Evolutionary conservation across 2,888 invertebrate species (phyloP).

Genomic region (Tillus elongatus): DNA sequence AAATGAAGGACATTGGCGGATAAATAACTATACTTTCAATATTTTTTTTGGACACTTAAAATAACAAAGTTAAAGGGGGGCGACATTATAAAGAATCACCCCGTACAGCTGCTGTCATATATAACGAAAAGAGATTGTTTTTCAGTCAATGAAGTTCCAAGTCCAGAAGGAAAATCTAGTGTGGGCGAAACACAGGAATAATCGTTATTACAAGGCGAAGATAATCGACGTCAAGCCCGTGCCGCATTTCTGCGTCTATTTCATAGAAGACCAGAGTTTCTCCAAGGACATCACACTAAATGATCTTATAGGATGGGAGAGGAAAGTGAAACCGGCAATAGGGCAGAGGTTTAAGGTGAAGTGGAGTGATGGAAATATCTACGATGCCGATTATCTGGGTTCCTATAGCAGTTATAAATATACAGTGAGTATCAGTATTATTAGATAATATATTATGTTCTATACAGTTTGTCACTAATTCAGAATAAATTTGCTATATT

Average conservation of each 20-base stretch:
- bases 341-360: constrained; percentile 46
- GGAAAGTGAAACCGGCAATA: constrained; percentile 31
- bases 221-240: constrained; percentile 43
- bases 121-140: too few relatives aligned
- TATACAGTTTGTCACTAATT: too few relatives aligned
- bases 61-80: too few relatives aligned
- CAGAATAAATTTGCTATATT: too few relatives aligned
- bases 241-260: constrained; percentile 51
- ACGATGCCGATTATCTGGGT: constrained; percentile 44
- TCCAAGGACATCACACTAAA: constrained; percentile 49
- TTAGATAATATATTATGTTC: too few relatives aligned
- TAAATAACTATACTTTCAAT: too few relatives aligned
- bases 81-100: too few relatives aligned
- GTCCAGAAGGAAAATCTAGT: constrained; percentile 44
- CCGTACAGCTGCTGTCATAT: too few relatives aligned
- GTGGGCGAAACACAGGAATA: constrained; percentile 54
- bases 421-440: constrained; percentile 37
- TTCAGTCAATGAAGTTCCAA: too few relatives aligned
- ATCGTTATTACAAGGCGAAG: constrained; percentile 49
- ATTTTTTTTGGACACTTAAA: too few relatives aligned
- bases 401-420: constrained; percentile 38
- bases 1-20: too few relatives aligned
- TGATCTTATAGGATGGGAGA: constrained; percentile 43
- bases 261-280: constrained; percentile 52
- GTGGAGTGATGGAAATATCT: constrained; percentile 47